These are phyloP conservation scores for Tragelaphus strepsiceros DNA, from an alignment of 2,113 vertebrate genomes.

Conservation along the genomic window DNA sequence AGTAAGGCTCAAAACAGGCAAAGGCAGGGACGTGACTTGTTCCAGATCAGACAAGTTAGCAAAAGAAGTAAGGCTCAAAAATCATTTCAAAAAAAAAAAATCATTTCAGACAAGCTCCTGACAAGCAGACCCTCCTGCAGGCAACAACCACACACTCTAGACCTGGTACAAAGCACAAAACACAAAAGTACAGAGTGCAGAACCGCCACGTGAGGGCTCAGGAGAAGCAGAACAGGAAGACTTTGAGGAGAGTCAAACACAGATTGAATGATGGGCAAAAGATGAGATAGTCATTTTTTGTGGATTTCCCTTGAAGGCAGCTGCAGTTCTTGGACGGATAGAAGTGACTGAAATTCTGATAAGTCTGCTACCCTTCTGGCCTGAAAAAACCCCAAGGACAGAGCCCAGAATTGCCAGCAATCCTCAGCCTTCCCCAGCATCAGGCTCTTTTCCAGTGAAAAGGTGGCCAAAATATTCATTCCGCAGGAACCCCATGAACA, in stretches of 20 bases:
- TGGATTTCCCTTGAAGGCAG: background rate
- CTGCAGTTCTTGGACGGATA: too few relatives aligned
- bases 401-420: background rate
- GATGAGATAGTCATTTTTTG: background rate
- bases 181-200: background rate
- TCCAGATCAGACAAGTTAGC: background rate
- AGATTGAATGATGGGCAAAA: background rate
- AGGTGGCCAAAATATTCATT: background rate
- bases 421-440: background rate
- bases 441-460: background rate
- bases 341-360: background rate
- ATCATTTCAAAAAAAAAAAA: background rate
- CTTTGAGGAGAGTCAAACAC: background rate
- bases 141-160: background rate
- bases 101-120: background rate
- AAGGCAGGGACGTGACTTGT: background rate
- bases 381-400: background rate
- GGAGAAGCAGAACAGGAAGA: too few relatives aligned
- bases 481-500: accelerated
- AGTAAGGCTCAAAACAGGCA: background rate
- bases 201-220: background rate
- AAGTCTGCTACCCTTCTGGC: background rate
- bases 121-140: background rate
- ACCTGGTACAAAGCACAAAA: background rate
- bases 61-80: background rate